phyloP scores from a whole-genome alignment of 2,113 vertebrate species.

The Meles meles region DNA sequence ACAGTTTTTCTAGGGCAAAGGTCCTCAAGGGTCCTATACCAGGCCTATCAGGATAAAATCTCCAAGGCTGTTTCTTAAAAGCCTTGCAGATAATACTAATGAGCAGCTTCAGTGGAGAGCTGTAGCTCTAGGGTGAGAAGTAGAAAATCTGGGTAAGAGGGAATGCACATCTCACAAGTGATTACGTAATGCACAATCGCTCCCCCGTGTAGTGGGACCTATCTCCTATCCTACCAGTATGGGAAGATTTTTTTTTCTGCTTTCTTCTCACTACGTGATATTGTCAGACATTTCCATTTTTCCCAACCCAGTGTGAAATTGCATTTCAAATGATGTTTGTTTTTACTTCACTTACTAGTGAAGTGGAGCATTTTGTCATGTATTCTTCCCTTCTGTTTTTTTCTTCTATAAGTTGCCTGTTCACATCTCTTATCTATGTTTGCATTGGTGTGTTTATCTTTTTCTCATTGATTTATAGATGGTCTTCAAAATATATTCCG shows the following conservation, averaged over 20 bases:
- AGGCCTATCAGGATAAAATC: not conserved
- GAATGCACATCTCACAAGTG: not conserved
- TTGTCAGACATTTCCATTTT: not conserved
- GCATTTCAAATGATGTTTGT: not conserved
- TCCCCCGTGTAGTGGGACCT: not conserved
- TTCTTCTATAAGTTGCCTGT: not conserved
- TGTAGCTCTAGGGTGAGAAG: not conserved
- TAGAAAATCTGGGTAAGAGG: not conserved
- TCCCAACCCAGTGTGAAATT: not conserved
- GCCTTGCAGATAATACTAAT: not conserved
- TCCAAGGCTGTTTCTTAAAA: not conserved
- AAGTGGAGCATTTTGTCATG: not conserved
- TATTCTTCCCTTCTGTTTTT: not conserved
- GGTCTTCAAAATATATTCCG: not conserved
- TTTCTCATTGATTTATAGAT: not conserved
- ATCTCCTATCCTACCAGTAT: not conserved
- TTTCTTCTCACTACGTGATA: not conserved
- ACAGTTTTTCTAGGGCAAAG: not conserved
- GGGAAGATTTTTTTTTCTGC: not conserved
- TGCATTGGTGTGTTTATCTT: not conserved
- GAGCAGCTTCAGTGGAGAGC: not conserved
- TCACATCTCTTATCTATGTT: slow-evolving; percentile 8
- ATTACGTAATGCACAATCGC: not conserved
- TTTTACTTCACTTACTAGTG: not conserved
- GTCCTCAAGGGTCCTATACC: not conserved